phyloP scores from a whole-genome alignment of 2,888 invertebrate genomes.

The Drosophila algonquin region DNA sequence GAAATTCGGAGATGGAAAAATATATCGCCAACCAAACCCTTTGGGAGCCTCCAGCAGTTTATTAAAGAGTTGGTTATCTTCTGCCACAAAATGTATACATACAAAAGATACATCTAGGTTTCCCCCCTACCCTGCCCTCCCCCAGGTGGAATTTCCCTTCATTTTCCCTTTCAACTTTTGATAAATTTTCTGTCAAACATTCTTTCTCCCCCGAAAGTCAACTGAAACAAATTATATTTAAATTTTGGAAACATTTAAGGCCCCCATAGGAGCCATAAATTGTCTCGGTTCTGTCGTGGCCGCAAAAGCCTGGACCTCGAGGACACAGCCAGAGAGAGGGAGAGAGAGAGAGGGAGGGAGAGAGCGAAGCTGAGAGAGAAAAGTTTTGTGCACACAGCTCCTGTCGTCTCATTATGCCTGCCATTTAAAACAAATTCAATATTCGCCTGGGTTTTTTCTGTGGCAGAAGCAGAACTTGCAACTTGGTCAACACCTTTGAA shows the following conservation, averaged over 20 bases:
- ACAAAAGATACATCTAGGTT: not conserved
- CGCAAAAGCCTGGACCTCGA: constrained; percentile 9
- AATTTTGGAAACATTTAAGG: constrained; percentile 44
- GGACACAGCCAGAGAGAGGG: not conserved
- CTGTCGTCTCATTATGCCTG: constrained; percentile 63
- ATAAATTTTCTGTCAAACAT: constrained; percentile 18
- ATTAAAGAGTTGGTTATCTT: not conserved
- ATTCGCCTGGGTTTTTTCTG: constrained; percentile 55
- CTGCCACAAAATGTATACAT: too few relatives aligned
- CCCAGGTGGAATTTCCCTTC: not conserved
- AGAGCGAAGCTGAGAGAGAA: constrained; percentile 10
- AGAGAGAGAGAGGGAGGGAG: too few relatives aligned
- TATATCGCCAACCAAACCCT: not conserved
- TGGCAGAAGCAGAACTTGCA: constrained; percentile 24
- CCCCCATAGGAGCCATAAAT: constrained; percentile 55
- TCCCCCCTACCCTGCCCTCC: too few relatives aligned
- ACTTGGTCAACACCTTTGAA: constrained; percentile 75
- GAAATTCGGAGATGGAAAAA: not conserved
- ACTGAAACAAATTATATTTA: constrained; percentile 45
- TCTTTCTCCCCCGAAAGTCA: constrained; percentile 14
- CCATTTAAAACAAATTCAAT: constrained; percentile 74
- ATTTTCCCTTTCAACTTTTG: not conserved
- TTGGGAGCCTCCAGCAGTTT: not conserved
- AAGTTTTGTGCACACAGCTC: constrained; percentile 28
- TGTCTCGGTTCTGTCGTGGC: constrained; percentile 18